These are phyloP conservation scores for Cranoglanis bouderius DNA, from an alignment of 2,113 vertebrate species.

Conservation along the genomic window DNA sequence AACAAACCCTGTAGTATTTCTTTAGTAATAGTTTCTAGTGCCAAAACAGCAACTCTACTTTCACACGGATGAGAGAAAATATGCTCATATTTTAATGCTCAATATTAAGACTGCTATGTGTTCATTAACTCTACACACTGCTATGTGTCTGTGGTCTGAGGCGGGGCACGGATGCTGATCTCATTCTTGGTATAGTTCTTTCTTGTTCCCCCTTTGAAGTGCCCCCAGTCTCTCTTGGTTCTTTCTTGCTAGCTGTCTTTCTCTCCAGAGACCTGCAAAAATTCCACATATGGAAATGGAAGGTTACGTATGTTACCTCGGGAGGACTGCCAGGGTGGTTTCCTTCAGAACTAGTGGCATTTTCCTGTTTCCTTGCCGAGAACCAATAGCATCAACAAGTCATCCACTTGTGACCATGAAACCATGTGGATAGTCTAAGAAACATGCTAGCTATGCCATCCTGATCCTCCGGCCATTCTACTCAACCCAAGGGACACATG, in stretches of 20 bases:
- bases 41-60: not conserved
- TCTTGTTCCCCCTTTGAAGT: conserved; percentile 1
- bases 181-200: conserved; percentile 27
- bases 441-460: not conserved
- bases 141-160: conserved; percentile 47
- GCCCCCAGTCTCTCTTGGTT: conserved; percentile 17
- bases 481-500: not conserved
- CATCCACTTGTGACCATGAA: not conserved
- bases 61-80: not conserved
- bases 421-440: not conserved
- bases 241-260: not conserved
- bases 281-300: not conserved
- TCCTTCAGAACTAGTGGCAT: not conserved
- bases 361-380: not conserved
- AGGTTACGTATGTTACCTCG: not conserved
- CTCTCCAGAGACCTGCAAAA: conserved; percentile 46
- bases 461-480: not conserved
- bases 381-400: not conserved
- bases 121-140: conserved; percentile 64
- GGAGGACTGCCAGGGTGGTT: not conserved
- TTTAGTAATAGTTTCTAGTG: not conserved
- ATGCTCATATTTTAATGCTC: not conserved
- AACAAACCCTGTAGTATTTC: not conserved
- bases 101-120: not conserved
- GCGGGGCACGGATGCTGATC: conserved; percentile 63